Evolutionary conservation across 2,113 vertebrate genomes (phyloP).

Genomic region (Gymnorhina tibicen): DNA sequence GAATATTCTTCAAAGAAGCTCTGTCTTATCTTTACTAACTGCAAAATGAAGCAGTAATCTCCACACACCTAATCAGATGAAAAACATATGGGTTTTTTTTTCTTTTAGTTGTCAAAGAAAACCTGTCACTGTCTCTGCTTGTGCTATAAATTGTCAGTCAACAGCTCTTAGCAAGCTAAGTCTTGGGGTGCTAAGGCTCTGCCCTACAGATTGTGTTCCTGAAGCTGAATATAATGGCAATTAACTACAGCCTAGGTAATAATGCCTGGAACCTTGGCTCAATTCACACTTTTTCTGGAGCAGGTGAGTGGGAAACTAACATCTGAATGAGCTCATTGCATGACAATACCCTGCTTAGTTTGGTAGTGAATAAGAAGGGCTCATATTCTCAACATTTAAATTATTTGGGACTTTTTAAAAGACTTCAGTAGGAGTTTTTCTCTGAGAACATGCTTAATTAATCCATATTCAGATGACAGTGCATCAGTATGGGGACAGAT

Average conservation of each 20-base stretch:
- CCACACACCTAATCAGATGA: not conserved
- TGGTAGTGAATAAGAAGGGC: not conserved
- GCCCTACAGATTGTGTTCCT: not conserved
- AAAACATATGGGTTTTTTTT: not conserved
- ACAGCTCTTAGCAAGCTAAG: not conserved
- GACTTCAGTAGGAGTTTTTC: not conserved
- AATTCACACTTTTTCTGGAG: not conserved
- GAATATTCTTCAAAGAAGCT: not conserved
- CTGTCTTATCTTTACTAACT: constrained; percentile 39
- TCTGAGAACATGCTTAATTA: not conserved
- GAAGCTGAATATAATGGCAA: not conserved
- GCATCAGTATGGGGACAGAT: not conserved
- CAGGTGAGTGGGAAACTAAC: not conserved
- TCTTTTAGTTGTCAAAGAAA: not conserved
- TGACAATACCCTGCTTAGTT: not conserved
- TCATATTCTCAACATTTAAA: not conserved
- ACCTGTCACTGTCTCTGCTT: not conserved
- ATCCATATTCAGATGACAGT: not conserved
- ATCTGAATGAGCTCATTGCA: not conserved
- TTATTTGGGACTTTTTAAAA: not conserved
- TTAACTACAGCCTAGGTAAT: not conserved
- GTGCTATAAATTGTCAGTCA: not conserved
- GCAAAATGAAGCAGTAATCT: not conserved
- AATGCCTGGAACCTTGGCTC: not conserved
- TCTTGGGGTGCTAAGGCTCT: not conserved